These are phyloP conservation scores for Caenorhabditis afra DNA, from an alignment of 2,888 invertebrate genomes.

Conservation along the genomic window DNA sequence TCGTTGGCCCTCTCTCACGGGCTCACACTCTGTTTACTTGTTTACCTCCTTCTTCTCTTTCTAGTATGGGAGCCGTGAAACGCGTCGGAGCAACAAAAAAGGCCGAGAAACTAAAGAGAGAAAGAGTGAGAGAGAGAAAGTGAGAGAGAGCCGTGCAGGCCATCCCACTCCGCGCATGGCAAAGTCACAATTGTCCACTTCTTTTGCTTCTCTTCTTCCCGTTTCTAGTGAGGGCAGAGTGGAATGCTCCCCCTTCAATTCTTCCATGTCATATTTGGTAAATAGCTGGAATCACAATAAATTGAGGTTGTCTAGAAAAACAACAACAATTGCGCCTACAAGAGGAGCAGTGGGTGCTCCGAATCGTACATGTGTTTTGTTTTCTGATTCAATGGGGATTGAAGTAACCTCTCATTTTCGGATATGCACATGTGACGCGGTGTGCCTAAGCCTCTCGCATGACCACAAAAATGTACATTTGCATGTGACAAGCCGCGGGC, in stretches of 20 bases:
- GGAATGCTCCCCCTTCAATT: constrained; percentile 2
- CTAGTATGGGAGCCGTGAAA: constrained; percentile 28
- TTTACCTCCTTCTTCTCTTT: constrained; percentile 50
- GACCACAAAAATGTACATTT: background rate
- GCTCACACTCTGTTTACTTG: constrained; percentile 57
- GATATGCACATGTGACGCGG: constrained; percentile 1
- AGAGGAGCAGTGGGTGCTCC: background rate
- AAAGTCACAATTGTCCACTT: constrained; percentile 48
- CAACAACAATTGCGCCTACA: constrained; percentile 21
- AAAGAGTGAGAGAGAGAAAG: no score
- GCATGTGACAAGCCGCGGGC: background rate
- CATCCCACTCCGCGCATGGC: constrained; percentile 15
- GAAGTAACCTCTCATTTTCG: background rate
- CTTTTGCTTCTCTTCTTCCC: constrained; percentile 11
- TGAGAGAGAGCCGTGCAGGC: no score
- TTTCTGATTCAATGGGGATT: background rate
- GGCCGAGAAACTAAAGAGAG: background rate
- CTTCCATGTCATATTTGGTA: constrained; percentile 41
- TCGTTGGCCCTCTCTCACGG: constrained; percentile 28
- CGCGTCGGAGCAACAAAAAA: constrained; percentile 5
- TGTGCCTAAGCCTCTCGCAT: background rate
- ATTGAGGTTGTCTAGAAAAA: constrained; percentile 27
- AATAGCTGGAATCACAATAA: constrained; percentile 40
- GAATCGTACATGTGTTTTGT: constrained; percentile 16
- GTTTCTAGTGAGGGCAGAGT: constrained; percentile 12